A percentile compares a stretch with the other conserved stretches of the same genome.
These are phyloP conservation scores for Nymphalis urticae DNA, from an alignment of 2,888 invertebrate genomes.

Conservation along the genomic window DNA sequence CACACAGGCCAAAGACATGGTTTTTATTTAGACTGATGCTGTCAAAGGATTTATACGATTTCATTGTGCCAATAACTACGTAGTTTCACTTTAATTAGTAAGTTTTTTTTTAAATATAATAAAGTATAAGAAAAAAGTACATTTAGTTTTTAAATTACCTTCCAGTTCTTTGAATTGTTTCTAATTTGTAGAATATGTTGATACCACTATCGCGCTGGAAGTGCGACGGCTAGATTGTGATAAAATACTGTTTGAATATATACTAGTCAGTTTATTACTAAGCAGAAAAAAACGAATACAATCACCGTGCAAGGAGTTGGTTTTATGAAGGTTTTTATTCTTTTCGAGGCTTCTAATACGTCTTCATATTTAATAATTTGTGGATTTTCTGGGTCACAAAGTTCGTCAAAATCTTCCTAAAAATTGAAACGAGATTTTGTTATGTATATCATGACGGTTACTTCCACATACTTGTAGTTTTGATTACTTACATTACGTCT, in stretches of 20 bases:
- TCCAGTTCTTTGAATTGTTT: conserved; percentile 44
- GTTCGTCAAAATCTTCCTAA: conserved; percentile 71
- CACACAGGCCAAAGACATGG: too few species aligned
- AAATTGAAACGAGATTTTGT: neutral
- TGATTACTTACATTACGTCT: conserved; percentile 48
- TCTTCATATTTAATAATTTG: conserved; percentile 55
- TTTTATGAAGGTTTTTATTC: conserved; percentile 48
- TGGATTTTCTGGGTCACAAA: conserved; percentile 69
- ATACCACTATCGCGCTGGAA: conserved; percentile 54
- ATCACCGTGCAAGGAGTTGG: conserved; percentile 61
- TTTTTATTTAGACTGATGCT: too few species aligned
- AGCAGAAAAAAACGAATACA: neutral
- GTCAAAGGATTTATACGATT: too few species aligned
- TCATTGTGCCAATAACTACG: too few species aligned
- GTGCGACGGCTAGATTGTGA: conserved; percentile 57
- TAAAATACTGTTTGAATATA: neutral
- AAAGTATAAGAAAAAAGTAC: too few species aligned
- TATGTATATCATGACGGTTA: neutral
- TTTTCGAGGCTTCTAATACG: conserved; percentile 52
- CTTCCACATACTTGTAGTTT: neutral
- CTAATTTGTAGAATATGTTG: conserved; percentile 44
- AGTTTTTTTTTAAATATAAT: too few species aligned
- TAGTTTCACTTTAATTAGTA: too few species aligned
- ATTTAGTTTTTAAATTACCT: conserved; percentile 42
- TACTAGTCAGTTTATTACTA: too few species aligned